phyloP scores from a whole-genome alignment of 2,797 vertebrate genomes.

The Microctenopoma lineatum region DNA sequence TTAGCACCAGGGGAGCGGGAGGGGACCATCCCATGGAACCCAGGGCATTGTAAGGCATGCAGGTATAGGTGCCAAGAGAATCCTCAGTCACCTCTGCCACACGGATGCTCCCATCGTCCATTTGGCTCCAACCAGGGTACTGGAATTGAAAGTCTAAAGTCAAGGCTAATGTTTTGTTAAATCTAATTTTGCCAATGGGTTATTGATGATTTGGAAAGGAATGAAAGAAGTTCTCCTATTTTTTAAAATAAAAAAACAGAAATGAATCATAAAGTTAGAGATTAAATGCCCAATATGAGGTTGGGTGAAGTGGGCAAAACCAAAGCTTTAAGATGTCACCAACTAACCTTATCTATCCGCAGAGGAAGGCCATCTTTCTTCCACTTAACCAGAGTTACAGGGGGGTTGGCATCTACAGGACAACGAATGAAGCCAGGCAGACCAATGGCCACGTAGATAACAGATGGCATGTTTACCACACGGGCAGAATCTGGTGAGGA shows the following conservation, averaged over 20 bases:
- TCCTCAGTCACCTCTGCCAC: constrained; percentile 98
- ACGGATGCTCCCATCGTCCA: constrained; percentile 96
- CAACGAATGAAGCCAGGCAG: constrained; percentile 97
- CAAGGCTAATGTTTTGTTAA: not conserved
- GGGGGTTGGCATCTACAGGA: constrained; percentile 95
- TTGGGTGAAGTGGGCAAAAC: constrained; percentile 7
- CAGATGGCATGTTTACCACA: constrained; percentile 96
- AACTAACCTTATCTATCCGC: constrained; percentile 85
- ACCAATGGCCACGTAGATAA: constrained; percentile 95
- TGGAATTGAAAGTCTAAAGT: constrained; percentile 58
- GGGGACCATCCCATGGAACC: constrained; percentile 99
- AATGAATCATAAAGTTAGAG: not conserved
- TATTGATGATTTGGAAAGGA: not conserved
- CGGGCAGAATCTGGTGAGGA: constrained; percentile 90
- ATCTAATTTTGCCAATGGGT: not conserved
- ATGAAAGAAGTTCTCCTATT: not conserved
- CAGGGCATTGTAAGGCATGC: constrained; percentile 99
- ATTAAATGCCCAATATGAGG: constrained; percentile 2
- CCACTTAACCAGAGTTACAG: constrained; percentile 95
- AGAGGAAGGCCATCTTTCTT: constrained; percentile 97
- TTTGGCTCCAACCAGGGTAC: constrained; percentile 95
- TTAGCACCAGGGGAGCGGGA: constrained; percentile 98
- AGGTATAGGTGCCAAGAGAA: constrained; percentile 98
- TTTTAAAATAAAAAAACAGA: not conserved
- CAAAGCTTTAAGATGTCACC: not conserved